phyloP scores from a whole-genome alignment of 2,113 vertebrate species.

The Cricetomys ansorgei region DNA sequence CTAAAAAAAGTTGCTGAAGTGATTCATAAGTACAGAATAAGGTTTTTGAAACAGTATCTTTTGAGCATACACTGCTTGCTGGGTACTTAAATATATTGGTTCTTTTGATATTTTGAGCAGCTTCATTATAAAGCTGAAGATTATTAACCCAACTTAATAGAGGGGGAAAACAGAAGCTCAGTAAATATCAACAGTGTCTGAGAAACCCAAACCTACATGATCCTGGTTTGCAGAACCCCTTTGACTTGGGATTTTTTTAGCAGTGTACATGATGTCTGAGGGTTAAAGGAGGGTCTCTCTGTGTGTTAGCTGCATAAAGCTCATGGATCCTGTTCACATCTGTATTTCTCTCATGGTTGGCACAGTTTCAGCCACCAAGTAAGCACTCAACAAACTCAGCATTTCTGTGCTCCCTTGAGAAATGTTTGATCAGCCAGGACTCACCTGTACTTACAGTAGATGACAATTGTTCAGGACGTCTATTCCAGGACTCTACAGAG shows the following conservation, averaged over 20 bases:
- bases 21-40: neutral
- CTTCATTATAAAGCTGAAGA: neutral
- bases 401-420: neutral
- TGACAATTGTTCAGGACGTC: no score
- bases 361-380: neutral
- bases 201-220: neutral
- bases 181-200: neutral
- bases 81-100: neutral
- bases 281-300: neutral
- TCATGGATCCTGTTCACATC: neutral
- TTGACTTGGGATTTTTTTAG: neutral
- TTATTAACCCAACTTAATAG: neutral
- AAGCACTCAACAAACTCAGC: neutral
- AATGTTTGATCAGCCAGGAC: neutral
- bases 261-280: fast-evolving
- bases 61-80: neutral
- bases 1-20: neutral
- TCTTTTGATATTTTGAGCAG: neutral
- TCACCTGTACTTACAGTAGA: neutral
- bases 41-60: neutral
- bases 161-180: neutral
- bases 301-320: neutral
- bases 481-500: neutral
- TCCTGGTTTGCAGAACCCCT: neutral
- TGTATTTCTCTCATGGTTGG: neutral